A percentile compares a stretch with the other conserved stretches of the same genome.
Evolutionary conservation across 2,888 invertebrate genomes (phyloP).

Genomic region (Athrips mouffetella): DNA sequence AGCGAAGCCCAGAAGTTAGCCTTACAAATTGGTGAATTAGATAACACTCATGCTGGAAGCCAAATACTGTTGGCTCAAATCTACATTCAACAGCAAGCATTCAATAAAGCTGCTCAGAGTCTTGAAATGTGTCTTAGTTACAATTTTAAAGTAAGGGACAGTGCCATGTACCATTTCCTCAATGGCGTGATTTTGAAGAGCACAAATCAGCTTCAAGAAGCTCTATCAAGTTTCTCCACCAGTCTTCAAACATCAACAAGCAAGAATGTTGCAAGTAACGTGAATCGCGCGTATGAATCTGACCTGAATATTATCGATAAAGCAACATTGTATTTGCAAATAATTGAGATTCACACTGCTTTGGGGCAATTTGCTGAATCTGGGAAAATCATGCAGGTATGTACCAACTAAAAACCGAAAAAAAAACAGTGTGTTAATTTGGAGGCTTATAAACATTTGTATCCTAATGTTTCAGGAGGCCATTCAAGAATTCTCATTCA

Average conservation of each 20-base stretch:
- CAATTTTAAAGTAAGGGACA: conserved; percentile 94
- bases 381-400: conserved; percentile 84
- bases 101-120: conserved; percentile 88
- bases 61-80: conserved; percentile 93
- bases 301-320: conserved; percentile 84
- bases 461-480: conserved; percentile 78
- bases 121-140: conserved; percentile 94
- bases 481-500: conserved; percentile 83
- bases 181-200: conserved; percentile 90
- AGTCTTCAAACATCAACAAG: conserved; percentile 83
- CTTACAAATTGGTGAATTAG: conserved; percentile 85
- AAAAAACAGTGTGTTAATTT: too few species aligned
- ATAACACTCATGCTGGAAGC: conserved; percentile 89
- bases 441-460: too few species aligned
- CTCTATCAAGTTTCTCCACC: conserved; percentile 85
- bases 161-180: conserved; percentile 93
- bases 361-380: conserved; percentile 88
- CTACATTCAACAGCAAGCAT: conserved; percentile 83
- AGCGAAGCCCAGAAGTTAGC: conserved; percentile 84
- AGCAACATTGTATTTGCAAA: conserved; percentile 91
- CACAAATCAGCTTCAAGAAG: conserved; percentile 83
- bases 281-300: conserved; percentile 49
- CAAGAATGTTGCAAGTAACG: conserved; percentile 41
- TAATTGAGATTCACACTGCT: conserved; percentile 86
- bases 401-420: too few species aligned